phyloP scores from a whole-genome alignment of 2,113 vertebrate species.

The Poeciliopsis turrubarensis region DNA sequence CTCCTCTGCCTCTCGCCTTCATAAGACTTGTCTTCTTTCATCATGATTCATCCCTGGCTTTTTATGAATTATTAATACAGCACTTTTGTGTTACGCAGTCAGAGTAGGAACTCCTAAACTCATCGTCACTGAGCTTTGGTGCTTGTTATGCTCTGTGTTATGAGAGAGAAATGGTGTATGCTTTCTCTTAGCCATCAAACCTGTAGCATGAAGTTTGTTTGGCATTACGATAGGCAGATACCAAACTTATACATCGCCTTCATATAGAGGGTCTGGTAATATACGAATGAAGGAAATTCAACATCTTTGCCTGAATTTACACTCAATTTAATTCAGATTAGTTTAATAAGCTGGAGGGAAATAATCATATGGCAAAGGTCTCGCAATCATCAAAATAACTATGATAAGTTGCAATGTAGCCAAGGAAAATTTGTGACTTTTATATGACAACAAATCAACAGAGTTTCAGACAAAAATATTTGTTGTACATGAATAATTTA shows the following conservation, averaged over 20 bases:
- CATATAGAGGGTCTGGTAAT: too few relatives aligned
- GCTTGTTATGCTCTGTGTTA: slow-evolving; percentile 37
- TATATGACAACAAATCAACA: too few relatives aligned
- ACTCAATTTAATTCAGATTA: too few relatives aligned
- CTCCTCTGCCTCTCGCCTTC: slow-evolving; percentile 64
- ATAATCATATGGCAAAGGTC: too few relatives aligned
- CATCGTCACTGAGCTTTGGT: slow-evolving; percentile 41
- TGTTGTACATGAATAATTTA: too few relatives aligned
- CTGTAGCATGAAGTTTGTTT: background rate
- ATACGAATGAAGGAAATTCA: too few relatives aligned
- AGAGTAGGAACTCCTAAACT: slow-evolving; percentile 62
- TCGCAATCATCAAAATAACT: too few relatives aligned
- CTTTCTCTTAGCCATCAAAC: background rate
- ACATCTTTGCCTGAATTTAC: too few relatives aligned
- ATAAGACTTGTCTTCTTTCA: slow-evolving; percentile 65
- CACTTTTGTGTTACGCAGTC: slow-evolving; percentile 62
- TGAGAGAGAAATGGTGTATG: slow-evolving; percentile 6
- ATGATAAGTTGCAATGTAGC: too few relatives aligned
- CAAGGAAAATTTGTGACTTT: too few relatives aligned
- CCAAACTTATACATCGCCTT: background rate
- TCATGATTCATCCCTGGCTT: slow-evolving; percentile 64
- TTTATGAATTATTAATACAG: slow-evolving; percentile 76
- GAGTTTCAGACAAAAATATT: too few relatives aligned
- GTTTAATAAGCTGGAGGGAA: too few relatives aligned
- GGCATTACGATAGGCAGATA: background rate